A percentile compares a stretch with the other conserved stretches of the same genome.
phyloP scores from a whole-genome alignment of 2,113 vertebrate genomes.

The Mola mola region DNA sequence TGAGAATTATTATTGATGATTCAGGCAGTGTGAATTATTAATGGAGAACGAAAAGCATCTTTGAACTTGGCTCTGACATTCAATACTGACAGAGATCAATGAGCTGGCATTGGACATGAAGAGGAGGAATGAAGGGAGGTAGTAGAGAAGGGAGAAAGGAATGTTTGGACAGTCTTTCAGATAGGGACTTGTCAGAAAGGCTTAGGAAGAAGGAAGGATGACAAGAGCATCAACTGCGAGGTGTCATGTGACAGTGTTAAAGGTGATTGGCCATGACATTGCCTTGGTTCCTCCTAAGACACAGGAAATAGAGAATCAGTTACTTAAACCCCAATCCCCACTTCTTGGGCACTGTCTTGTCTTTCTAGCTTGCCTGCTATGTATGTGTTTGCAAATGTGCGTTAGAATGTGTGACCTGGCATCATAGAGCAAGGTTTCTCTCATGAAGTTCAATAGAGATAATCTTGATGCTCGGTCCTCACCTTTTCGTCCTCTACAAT shows the following conservation, averaged over 20 bases:
- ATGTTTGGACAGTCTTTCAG: slow-evolving; percentile 50
- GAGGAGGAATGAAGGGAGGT: slow-evolving; percentile 50
- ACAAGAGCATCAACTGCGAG: slow-evolving; percentile 35
- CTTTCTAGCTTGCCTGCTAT: slow-evolving; percentile 47
- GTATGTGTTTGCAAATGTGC: no score
- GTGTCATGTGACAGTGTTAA: slow-evolving; percentile 62
- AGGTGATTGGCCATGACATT: slow-evolving; percentile 78
- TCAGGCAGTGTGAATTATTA: slow-evolving; percentile 85
- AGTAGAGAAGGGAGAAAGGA: background rate
- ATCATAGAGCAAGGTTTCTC: no score
- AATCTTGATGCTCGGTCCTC: no score
- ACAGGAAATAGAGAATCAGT: slow-evolving; percentile 57
- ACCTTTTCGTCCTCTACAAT: no score
- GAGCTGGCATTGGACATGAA: slow-evolving; percentile 68
- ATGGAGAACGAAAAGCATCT: slow-evolving; percentile 81
- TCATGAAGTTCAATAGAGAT: no score
- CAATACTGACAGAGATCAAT: slow-evolving; percentile 84
- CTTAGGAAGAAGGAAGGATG: slow-evolving; percentile 38
- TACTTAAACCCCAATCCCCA: no score
- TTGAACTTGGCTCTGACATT: slow-evolving; percentile 85
- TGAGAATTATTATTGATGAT: slow-evolving; percentile 87
- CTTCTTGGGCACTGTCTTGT: slow-evolving; percentile 31
- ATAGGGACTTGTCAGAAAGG: slow-evolving; percentile 50
- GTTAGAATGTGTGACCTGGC: no score
- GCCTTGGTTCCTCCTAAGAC: slow-evolving; percentile 64